Percentiles rank a stretch among this genome's conserved stretches.
Evolutionary conservation across 2,888 invertebrate genomes (phyloP).

Genomic region (Eretmocerus hayati): DNA sequence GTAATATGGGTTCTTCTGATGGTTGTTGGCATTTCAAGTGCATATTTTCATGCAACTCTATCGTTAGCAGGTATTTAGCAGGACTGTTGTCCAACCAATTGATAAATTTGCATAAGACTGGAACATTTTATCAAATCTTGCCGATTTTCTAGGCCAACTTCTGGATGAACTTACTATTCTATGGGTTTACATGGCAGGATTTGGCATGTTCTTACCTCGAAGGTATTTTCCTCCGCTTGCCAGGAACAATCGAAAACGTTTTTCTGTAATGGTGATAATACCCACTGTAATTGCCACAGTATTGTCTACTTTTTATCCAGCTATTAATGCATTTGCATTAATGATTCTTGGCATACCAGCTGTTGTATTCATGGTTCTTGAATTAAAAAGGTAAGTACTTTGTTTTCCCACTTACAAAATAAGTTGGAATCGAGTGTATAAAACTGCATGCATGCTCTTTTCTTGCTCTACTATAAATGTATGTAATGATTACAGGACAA

Average conservation of each 20-base stretch:
- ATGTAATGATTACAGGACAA: conserved; percentile 51
- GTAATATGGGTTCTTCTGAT: conserved; percentile 74
- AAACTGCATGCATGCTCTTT: not conserved
- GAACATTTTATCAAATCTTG: conserved; percentile 1
- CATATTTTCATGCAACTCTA: conserved; percentile 79
- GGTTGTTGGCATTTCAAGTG: conserved; percentile 71
- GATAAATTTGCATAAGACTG: too few species aligned
- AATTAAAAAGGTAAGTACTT: conserved; percentile 57
- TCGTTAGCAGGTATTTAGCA: conserved; percentile 69
- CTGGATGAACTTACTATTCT: conserved; percentile 75
- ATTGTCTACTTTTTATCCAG: conserved; percentile 67
- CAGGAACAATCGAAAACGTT: conserved; percentile 57
- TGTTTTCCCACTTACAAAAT: conserved; percentile 1
- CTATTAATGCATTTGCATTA: conserved; percentile 74
- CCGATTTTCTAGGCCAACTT: conserved; percentile 57
- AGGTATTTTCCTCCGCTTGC: conserved; percentile 63
- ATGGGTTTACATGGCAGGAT: conserved; percentile 74
- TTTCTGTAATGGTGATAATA: conserved; percentile 55
- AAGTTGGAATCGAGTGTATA: too few species aligned
- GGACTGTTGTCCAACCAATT: too few species aligned
- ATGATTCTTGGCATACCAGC: conserved; percentile 69
- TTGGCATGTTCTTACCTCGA: conserved; percentile 68
- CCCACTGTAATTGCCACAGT: conserved; percentile 61
- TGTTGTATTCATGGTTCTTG: conserved; percentile 58
- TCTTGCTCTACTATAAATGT: not conserved